Base-by-base conservation (phyloP, 1,140 invertebrate genomes). In the Colletes gigas region DNA sequence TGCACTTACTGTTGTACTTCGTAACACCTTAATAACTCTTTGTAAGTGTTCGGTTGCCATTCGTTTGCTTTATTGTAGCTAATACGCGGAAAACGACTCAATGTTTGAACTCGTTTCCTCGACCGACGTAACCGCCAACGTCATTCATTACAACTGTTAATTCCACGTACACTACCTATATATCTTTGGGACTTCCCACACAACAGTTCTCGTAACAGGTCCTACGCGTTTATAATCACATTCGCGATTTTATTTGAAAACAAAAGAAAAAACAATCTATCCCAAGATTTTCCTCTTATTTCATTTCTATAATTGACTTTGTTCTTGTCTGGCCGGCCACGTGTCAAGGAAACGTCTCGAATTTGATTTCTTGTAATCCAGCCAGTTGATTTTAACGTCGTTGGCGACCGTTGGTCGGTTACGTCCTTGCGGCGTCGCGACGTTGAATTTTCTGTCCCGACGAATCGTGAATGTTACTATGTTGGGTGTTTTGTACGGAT, bases 31-130 rank as follows among this genome's bases (percentile, higher is more conserved):
- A 66, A 66, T 44, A 10, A 10, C 10, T 67, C 41, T 19, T 50
- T 47, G 63, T 8, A 47, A 65, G 63, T 65, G 44, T 67, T 66
- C 44, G 30, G 8, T 66, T 44, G 30, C 9, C 12, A 39, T 19
- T 57, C 30, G 14, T 52, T 50, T 52, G 19, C n/a, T 14, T 17
- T 17, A 41, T 30, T 59, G 17, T 69, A 71, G 21, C 4, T 52
- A 41, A 21, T 54, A 62, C 39, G 19, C 59, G 44, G 44, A 71
- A 70, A 78, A 52, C 75, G 4, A 10, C 12, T n/a, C n/a, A 44
- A 78, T 71, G 62, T 70, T 71, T 78, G 15, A 71, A 78, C 47
- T 78, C 55, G 74, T 76, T 47, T 19, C n/a, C 19, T 14, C 65
- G 17, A 50, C 17, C 14, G 62, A 74, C 50, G 47, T 74, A 59